Evolutionary conservation across 35 echinoderm and acorn worm species (phyloP), one percentile per base, ranked within the genome.

Genomic region (Strongylocentrotus purpuratus): DNA sequence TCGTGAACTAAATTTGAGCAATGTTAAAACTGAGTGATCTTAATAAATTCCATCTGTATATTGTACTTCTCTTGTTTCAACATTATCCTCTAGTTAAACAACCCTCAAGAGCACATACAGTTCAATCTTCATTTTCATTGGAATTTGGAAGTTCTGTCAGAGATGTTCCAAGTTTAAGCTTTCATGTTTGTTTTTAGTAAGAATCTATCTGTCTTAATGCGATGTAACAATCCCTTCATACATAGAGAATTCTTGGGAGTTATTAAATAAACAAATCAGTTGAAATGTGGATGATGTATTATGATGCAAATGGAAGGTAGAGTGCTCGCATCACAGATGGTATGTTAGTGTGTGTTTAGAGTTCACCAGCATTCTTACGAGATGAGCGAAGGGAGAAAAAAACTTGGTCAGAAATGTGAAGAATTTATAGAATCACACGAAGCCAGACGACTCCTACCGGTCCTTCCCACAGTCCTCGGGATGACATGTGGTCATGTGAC

Each of bases 331-430:
- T 78, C 65, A 78, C 65, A 78, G 65, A 78, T 78, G 65, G 22
- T 78, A n/a, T 78, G 65, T 78, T 22, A 78, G 65, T 78, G 28
- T 78, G 65, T 78, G 65, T 78, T 78, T n/a, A 78, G 65, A n/a
- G 22, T 78, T 78, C 65, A 78, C 20, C 65, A 78, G 4, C 65
- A 78, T 78, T 78, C 65, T 78, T 78, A 78, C 25, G 22, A 78
- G 65, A 78, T 78, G 65, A 78, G 65, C 22, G 65, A n/a, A 78
- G 28, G 65, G 20, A 22, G 7, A 25, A 70, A 70, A n/a, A 78
- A 78, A n/a, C 65, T 78, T n/a, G 65, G 22, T 78, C 7, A 78
- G 65, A 78, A 78, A 78, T 78, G 65, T 18, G 7, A 78, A n/a
- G 20, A 78, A 78, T 78, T 78, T 18, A 4, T 78, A 22, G 65